Conservation (phyloP, 2,113 vertebrate species). For the Pedetes capensis region DNA sequence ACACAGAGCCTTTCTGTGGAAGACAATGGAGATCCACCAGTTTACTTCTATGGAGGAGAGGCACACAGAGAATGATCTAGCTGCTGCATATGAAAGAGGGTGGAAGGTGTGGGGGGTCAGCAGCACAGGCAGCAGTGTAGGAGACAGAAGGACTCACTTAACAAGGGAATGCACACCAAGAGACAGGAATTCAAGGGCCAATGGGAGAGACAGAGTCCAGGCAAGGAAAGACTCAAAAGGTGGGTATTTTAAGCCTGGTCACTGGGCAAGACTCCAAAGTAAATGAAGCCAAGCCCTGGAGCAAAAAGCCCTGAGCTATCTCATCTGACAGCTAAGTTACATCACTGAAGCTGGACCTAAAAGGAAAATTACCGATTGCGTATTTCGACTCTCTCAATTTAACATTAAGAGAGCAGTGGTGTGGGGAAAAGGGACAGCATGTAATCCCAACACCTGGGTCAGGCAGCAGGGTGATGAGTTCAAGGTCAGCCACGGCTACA, state of each 20-base stretch:
- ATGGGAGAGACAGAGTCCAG: background rate
- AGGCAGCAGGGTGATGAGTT: background rate
- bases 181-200: background rate
- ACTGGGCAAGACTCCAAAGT: background rate
- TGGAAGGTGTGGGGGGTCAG: background rate
- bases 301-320: background rate
- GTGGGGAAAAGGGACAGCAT: too few relatives aligned
- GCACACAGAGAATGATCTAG: background rate
- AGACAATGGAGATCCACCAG: background rate
- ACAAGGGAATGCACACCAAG: rapidly evolving
- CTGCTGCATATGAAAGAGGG: background rate
- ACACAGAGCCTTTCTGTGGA: background rate
- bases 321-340: background rate
- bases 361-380: background rate
- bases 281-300: background rate
- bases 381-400: background rate
- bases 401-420: background rate
- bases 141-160: background rate
- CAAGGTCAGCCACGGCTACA: background rate
- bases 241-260: background rate
- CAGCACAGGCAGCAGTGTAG: background rate
- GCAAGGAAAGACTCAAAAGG: background rate
- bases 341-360: background rate
- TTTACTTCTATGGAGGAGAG: background rate
- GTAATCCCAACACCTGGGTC: background rate